Base-by-base conservation (phyloP, 2,888 invertebrate genomes). In the Zhengitettix transpicula region DNA sequence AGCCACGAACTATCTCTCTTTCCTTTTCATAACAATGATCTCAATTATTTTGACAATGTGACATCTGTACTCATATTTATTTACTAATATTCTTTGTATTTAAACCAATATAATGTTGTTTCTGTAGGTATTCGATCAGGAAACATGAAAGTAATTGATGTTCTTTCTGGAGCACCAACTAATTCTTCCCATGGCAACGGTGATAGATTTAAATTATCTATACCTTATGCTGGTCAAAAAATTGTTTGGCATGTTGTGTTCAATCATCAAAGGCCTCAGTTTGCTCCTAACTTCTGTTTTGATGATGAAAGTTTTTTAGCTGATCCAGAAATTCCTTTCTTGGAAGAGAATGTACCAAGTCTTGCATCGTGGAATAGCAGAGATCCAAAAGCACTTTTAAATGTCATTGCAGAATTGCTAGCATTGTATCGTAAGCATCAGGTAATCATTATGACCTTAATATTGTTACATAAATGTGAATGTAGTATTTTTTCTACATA, bases 241-340 rank as follows among this genome's bases (percentile, higher is more conserved):
- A 70, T 87, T 8, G 78, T 78, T 65, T 87, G 87, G 85, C 83
- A 85, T 68, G 75, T 87, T 14, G 73, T 85, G 61, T 87, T 88
- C 72, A 82, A 85, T 69, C 72, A 75, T 0, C 71, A 76, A 15
- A 73, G 75, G 56, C 82, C 83, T 9, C 80, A 82, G 71, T 80
- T 82, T 67, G 82, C 86, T 9, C 87, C 88, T 1, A 87, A 88
- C 70, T 86, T 88, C 68, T 77, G 83, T 67, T 87, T 87, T 71
- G 80, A 84, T 65, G 84, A 87, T 70, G 80, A 81, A 52, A 75
- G 73, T 56, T 87, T 88, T 70, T 71, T 82, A 40, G 76, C 74
- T 58, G 80, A 79, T 69, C 74, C 81, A 54, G 78, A 82, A 68
- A 72, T 78, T 59, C 73, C 80, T 58, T 72, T 73, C 59, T 71